Percentiles rank a stretch among this genome's conserved stretches.
Evolutionary conservation across 2,888 invertebrate genomes (phyloP).

Genomic region (Willowsia nigromaculata): DNA sequence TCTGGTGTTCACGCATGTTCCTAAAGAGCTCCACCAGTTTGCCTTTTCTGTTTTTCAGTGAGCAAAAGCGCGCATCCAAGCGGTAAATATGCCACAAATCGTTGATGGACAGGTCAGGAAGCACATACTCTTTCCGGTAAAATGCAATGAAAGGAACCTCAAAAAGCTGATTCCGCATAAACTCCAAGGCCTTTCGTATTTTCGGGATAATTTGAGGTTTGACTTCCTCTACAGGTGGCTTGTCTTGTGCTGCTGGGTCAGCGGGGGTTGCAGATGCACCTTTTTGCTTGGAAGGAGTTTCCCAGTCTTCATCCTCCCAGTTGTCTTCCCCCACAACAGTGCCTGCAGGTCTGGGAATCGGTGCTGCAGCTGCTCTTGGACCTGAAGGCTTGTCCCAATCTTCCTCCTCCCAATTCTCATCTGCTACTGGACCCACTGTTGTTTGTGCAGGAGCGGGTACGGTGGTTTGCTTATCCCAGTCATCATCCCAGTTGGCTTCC

Average conservation of each 20-base stretch:
- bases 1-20: constrained; percentile 95
- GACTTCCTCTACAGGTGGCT: constrained; percentile 69
- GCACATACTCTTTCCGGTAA: constrained; percentile 98
- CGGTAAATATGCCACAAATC: constrained; percentile 99
- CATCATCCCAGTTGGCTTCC: constrained; percentile 68
- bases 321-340: constrained; percentile 59
- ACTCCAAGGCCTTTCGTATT: constrained; percentile 95
- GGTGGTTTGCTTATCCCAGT: constrained; percentile 68
- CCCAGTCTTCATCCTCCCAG: constrained; percentile 75
- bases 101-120: constrained; percentile 94
- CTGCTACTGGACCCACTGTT: constrained; percentile 31
- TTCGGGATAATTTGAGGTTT: constrained; percentile 86
- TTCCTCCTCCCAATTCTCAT: constrained; percentile 71
- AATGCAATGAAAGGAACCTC: constrained; percentile 99
- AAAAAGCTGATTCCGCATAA: constrained; percentile 95
- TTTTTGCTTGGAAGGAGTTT: constrained; percentile 48
- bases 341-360: constrained; percentile 52
- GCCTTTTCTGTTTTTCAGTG: constrained; percentile 90
- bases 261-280: background rate
- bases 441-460: constrained; percentile 66
- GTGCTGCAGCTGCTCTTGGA: constrained; percentile 11
- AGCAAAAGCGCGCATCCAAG: constrained; percentile 97
- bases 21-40: constrained; percentile 90
- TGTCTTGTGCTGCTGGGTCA: constrained; percentile 28
- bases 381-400: constrained; percentile 68